Evolutionary conservation across 2,797 vertebrate genomes (phyloP), one percentile per base, ranked within the genome.

Genomic region (Pangasius macronema): DNA sequence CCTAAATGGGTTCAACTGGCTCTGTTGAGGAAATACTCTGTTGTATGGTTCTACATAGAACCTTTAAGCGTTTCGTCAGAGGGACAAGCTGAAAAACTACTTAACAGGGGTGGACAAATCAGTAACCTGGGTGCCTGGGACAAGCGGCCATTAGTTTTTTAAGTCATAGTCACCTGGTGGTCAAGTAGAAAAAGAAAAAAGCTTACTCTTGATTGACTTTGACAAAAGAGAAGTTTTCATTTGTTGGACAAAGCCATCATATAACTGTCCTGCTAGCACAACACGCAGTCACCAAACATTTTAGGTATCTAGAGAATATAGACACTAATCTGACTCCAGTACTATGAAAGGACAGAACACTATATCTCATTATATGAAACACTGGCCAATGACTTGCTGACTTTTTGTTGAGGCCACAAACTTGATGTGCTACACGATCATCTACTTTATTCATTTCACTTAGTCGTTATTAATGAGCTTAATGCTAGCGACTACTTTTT

Each of bases 61-160:
- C 33, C 7, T 30, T 63, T 81, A 59, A 79, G 30, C 0, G 2
- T 59, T 81, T 61, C 36, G 1, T 59, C 77, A 80, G 11, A 42
- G 11, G 22, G 5, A 61, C 24, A 49, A 82, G 49, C 11, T 27
- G 20, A 63, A 82, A 82, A 61, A 16, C 24, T 46, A 49, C 46
- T 46, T n/a, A 46, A 13, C 27, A 82, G 27, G 27, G 59, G 27
- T 67, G 42, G 81, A 82, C 81, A 82, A 67, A 82, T 65, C 42
- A 82, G 61, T 30, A 33, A 24, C 9, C 42, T 27, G 59, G 27
- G 27, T 65, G 24, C 27, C 39, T 36, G 36, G 55, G 16, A 67
- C 61, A 33, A 82, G 20, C 11, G 39, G 20, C 8, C 20, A 0
- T 68, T 20, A 22, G 33, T 39, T 27, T 24, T 73, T 27, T 49